phyloP scores from a whole-genome alignment of 2,797 vertebrate species.

The Sebastes variabilis region DNA sequence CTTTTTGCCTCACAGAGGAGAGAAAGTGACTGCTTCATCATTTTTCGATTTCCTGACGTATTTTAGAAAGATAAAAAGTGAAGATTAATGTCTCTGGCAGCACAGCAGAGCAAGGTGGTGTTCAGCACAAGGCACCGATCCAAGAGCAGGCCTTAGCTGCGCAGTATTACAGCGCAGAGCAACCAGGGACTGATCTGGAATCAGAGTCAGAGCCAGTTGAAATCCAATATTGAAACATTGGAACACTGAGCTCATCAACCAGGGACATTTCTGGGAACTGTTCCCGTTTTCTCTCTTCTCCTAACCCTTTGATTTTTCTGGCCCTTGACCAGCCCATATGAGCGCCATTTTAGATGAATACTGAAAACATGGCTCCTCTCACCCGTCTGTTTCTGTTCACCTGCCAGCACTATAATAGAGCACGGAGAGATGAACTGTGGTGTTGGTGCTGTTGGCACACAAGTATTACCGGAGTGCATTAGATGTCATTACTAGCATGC shows the following conservation, averaged over 20 bases:
- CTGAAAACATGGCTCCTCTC: slow-evolving; percentile 56
- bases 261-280: slow-evolving; percentile 68
- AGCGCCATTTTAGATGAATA: slow-evolving; percentile 61
- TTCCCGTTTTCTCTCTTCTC: slow-evolving; percentile 56
- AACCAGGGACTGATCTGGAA: slow-evolving; percentile 60
- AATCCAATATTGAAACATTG: slow-evolving; percentile 61
- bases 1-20: slow-evolving; percentile 66
- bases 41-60: slow-evolving; percentile 76
- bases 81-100: slow-evolving; percentile 75
- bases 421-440: slow-evolving; percentile 17
- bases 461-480: slow-evolving; percentile 18
- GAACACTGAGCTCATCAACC: slow-evolving; percentile 63
- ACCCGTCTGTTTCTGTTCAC: slow-evolving; percentile 49
- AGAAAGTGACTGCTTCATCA: slow-evolving; percentile 76
- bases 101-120: slow-evolving; percentile 61
- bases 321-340: slow-evolving; percentile 53
- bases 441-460: slow-evolving; percentile 34
- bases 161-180: slow-evolving; percentile 21
- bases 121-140: slow-evolving; percentile 64
- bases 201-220: slow-evolving; percentile 59
- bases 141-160: slow-evolving; percentile 60
- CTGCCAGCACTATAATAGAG: slow-evolving; percentile 57
- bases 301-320: slow-evolving; percentile 62
- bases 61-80: slow-evolving; percentile 76
- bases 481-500: slow-evolving; percentile 31